Evolutionary conservation across 2,888 invertebrate species (phyloP).

Genomic region (Nemurella pictetii): DNA sequence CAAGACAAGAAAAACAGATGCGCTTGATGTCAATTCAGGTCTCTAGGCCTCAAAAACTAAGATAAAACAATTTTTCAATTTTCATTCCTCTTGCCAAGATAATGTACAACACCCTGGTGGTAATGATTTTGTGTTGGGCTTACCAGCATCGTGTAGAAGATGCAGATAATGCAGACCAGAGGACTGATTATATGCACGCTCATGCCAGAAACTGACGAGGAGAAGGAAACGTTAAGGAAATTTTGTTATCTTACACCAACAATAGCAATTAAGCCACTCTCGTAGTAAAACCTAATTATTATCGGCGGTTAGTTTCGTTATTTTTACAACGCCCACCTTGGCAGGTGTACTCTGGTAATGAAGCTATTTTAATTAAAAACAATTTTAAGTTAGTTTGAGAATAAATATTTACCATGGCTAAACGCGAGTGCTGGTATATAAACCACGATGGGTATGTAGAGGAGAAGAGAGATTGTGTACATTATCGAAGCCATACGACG

Average conservation of each 20-base stretch:
- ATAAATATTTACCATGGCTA: slow-evolving; percentile 60
- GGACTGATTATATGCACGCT: slow-evolving; percentile 67
- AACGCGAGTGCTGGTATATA: slow-evolving; percentile 72
- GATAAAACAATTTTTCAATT: no score
- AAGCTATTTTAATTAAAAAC: no score
- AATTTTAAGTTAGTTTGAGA: no score
- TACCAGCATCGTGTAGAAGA: slow-evolving; percentile 76
- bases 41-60: no score
- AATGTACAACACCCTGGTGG: background rate
- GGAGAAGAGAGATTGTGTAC: slow-evolving; percentile 61
- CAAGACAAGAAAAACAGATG: background rate
- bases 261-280: no score
- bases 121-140: no score
- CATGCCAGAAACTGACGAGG: slow-evolving; percentile 66
- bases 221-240: no score
- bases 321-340: no score
- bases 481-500: slow-evolving; percentile 62
- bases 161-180: slow-evolving; percentile 67
- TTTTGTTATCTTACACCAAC: no score
- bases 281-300: background rate
- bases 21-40: no score
- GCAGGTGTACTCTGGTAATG: no score
- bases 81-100: no score
- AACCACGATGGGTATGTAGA: slow-evolving; percentile 66
- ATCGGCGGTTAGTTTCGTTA: background rate